A percentile compares a stretch with the other conserved stretches of the same genome.
phyloP scores from a whole-genome alignment of 2,113 vertebrate species.

The Vicugna pacos region DNA sequence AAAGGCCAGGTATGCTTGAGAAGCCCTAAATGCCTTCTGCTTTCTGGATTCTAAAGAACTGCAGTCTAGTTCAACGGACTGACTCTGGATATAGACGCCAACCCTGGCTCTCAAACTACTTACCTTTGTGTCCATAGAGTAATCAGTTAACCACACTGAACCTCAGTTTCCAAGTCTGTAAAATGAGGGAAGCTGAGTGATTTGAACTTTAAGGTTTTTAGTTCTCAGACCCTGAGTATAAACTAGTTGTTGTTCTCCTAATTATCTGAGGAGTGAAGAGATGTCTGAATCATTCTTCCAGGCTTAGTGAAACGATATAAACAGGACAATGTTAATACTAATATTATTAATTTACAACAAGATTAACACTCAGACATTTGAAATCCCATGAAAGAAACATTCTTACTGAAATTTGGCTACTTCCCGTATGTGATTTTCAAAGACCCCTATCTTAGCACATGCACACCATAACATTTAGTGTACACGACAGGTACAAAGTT shows the following conservation, averaged over 20 bases:
- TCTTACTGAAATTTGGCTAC: background rate
- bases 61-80: background rate
- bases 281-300: background rate
- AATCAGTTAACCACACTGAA: background rate
- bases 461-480: background rate
- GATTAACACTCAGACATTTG: background rate
- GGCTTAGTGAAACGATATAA: background rate
- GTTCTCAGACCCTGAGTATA: background rate
- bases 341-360: background rate
- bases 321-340: background rate
- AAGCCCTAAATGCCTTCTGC: background rate
- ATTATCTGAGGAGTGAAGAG: background rate
- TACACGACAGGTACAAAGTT: background rate
- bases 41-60: background rate
- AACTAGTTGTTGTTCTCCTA: background rate
- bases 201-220: conserved; percentile 14
- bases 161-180: background rate
- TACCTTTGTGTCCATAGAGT: background rate
- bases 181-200: background rate
- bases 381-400: background rate
- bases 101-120: background rate
- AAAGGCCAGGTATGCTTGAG: background rate
- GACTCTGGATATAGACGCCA: background rate
- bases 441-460: background rate
- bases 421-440: background rate